Evolutionary conservation across 2,888 invertebrate genomes (phyloP).

Genomic region (Lepidocyrtinus sp.): DNA sequence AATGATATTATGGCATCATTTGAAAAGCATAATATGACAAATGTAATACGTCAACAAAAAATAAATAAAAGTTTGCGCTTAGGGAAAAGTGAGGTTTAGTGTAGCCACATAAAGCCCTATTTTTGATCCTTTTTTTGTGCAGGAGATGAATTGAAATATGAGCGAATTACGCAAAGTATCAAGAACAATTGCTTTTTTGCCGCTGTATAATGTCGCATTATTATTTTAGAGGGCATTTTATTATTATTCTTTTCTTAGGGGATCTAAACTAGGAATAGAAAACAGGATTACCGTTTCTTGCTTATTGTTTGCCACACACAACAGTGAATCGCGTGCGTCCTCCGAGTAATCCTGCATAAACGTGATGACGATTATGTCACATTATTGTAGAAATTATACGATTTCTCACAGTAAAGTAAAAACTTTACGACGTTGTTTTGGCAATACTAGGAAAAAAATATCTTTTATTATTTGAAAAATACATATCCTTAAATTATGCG

Average conservation of each 20-base stretch:
- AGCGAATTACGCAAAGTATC: slow-evolving; percentile 7
- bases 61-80: neutral
- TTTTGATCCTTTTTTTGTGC: slow-evolving; percentile 31
- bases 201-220: neutral
- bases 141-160: slow-evolving; percentile 4
- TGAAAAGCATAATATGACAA: slow-evolving; percentile 18
- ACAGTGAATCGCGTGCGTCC: no score
- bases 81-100: neutral
- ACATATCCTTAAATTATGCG: no score
- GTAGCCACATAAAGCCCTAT: slow-evolving; percentile 22
- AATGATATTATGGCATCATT: neutral
- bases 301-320: neutral
- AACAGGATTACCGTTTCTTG: neutral
- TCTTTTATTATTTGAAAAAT: no score
- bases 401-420: no score
- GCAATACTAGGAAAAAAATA: no score
- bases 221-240: neutral
- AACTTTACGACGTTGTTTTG: no score
- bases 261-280: no score
- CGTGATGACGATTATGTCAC: no score
- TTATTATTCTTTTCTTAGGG: no score
- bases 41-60: slow-evolving; percentile 45
- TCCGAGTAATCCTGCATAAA: no score
- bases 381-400: no score
- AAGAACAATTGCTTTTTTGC: neutral